Evolutionary conservation across 2,113 vertebrate genomes (phyloP), one percentile per base, ranked within the genome.

Genomic region (Myotis yumanensis): DNA sequence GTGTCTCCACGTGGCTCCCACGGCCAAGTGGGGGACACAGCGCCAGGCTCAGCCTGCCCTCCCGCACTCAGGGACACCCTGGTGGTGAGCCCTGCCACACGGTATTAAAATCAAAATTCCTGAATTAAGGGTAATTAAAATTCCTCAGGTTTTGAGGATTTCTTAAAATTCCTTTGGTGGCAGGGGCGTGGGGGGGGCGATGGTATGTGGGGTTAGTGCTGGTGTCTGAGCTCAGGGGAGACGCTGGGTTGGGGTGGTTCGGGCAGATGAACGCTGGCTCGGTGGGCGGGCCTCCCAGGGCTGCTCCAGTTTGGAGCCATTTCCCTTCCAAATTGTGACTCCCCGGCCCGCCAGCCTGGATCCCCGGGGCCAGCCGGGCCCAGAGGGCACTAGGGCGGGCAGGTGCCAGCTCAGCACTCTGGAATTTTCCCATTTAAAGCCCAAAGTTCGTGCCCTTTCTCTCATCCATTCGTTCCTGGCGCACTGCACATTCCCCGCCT

Each of bases 391-490:
- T 10, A 40, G 80, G 7, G 7, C 18, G n/a, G 59, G 46, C 57
- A 40, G 10, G 37, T n/a, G 73, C 35, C 57, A 3, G 2, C 81
- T 95, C 91, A 79, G 91, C 82, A 69, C 37, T 79, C 30, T 48
- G 91, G 48, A 68, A 83, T 89, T 82, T 94, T 91, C 95, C 62
- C 23, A 57, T 77, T 14, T 30, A 90, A 95, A 95, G 30, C 59
- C 62, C 35, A 6, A 79, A 95, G 68, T 80, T 73, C 43, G 0
- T 18, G 51, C 20, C 17, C 73, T 77, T 28, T 46, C 72, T 8
- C 57, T 54, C 77, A 23, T 76, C 62, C 84, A 48, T 76, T 25
- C 64, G 25, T 68, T 82, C 64, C 89, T 79, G 68, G 81, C 90
- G 52, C 14, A 25, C 17, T 1, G 12, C 7, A 23, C 35, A 69